phyloP scores from a whole-genome alignment of 2,797 vertebrate genomes.

The Oryzias sinensis region DNA sequence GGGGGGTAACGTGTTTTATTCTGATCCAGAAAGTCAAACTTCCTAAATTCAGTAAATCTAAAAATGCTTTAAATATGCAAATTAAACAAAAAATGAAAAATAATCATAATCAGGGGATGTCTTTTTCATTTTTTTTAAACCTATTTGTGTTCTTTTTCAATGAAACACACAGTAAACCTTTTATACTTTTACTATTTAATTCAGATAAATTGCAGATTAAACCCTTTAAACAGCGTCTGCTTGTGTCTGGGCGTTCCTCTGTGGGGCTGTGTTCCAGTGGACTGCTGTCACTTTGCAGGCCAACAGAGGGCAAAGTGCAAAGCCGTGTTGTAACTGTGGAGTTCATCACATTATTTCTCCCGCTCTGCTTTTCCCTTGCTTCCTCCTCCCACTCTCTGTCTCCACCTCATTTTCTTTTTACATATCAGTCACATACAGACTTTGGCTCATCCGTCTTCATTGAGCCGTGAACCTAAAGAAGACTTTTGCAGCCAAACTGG shows the following conservation, averaged over 20 bases:
- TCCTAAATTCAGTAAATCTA: no score
- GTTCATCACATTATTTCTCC: constrained; percentile 42
- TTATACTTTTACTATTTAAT: neutral
- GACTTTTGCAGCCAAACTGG: constrained; percentile 42
- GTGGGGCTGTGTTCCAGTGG: neutral
- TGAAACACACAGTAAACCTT: neutral
- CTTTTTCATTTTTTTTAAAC: neutral
- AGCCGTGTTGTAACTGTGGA: constrained; percentile 26
- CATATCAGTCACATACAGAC: constrained; percentile 35
- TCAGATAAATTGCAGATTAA: neutral
- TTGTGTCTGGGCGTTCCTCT: constrained; percentile 1
- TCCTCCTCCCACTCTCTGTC: constrained; percentile 47
- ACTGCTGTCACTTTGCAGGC: constrained; percentile 48
- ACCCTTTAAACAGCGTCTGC: constrained; percentile 9
- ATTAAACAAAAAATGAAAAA: no score
- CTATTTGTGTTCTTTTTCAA: neutral
- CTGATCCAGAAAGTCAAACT: no score
- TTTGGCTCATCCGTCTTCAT: constrained; percentile 49
- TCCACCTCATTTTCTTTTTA: constrained; percentile 50
- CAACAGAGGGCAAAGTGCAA: constrained; percentile 72
- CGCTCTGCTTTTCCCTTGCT: constrained; percentile 29
- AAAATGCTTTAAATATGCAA: no score
- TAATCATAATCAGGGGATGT: no score
- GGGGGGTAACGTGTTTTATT: no score
- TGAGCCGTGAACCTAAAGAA: constrained; percentile 27